phyloP scores from a whole-genome alignment of 2,113 vertebrate species.

The Chitala chitala region DNA sequence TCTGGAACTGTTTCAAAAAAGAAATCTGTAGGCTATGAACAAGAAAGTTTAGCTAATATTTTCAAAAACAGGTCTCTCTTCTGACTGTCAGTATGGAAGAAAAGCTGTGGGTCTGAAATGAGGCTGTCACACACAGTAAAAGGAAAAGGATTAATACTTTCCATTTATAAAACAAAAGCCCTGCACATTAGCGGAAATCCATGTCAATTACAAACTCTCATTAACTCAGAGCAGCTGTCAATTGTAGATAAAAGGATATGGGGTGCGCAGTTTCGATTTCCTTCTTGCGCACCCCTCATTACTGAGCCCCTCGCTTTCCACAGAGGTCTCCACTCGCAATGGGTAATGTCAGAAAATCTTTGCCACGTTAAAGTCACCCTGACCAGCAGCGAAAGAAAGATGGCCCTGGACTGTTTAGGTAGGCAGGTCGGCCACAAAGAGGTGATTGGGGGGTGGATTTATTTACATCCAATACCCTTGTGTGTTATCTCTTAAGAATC shows the following conservation, averaged over 20 bases:
- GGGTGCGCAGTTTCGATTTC: conserved; percentile 58
- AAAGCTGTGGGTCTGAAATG: conserved; percentile 32
- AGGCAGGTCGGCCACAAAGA: neutral
- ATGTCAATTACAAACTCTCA: conserved; percentile 73
- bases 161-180: conserved; percentile 70
- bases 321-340: conserved; percentile 44
- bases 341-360: conserved; percentile 47
- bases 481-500: too few species aligned
- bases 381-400: conserved; percentile 22
- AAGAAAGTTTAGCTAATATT: too few species aligned
- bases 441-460: neutral
- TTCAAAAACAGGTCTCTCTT: neutral
- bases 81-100: neutral
- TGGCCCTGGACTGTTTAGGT: neutral
- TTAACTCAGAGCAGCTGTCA: conserved; percentile 75
- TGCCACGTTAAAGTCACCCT: conserved; percentile 36
- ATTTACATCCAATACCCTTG: neutral
- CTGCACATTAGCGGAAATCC: conserved; percentile 70
- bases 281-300: conserved; percentile 36
- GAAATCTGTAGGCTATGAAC: too few species aligned
- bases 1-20: too few species aligned
- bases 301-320: conserved; percentile 50
- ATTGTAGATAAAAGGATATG: conserved; percentile 68
- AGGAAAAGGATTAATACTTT: conserved; percentile 68
- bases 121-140: conserved; percentile 39